Evolutionary conservation across 1,140 invertebrate species (phyloP).

Genomic region (Drosophila parabipectinata): DNA sequence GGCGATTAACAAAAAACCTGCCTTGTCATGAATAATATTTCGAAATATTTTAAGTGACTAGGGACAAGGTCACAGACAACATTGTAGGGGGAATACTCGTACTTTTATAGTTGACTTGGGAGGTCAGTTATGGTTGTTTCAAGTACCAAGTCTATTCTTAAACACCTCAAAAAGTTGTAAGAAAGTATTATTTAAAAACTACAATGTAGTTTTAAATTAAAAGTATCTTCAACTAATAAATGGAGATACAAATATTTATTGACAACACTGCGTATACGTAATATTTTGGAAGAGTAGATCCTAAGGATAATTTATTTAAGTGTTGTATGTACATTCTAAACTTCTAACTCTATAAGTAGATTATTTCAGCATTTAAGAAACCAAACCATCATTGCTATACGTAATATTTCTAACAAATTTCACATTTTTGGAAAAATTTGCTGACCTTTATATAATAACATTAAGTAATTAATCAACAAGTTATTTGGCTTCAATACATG

Average conservation of each 20-base stretch:
- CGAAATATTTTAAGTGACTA: background rate
- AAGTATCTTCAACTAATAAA: background rate
- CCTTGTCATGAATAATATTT: background rate
- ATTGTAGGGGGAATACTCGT: background rate
- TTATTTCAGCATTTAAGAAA: background rate
- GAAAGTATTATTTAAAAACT: background rate
- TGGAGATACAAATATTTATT: background rate
- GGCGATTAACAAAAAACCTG: background rate
- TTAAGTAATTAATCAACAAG: slow-evolving; percentile 65
- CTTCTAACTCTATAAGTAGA: background rate
- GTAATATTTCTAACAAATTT: background rate
- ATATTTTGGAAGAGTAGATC: no score
- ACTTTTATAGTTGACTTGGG: slow-evolving; percentile 5
- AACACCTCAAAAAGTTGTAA: no score
- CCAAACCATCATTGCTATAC: background rate
- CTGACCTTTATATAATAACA: slow-evolving; percentile 29
- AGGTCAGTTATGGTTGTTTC: slow-evolving; percentile 8
- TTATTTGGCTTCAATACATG: slow-evolving; percentile 47
- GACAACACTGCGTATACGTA: slow-evolving; percentile 10
- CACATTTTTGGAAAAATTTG: background rate
- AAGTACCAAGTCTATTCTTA: background rate
- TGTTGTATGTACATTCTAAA: no score
- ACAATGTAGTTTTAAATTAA: background rate
- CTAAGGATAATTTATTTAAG: no score
- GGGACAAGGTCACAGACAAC: background rate